A percentile compares a stretch with the other conserved stretches of the same genome.
Evolutionary conservation across 1,140 invertebrate species (phyloP).

Genomic region (Ips typographus): DNA sequence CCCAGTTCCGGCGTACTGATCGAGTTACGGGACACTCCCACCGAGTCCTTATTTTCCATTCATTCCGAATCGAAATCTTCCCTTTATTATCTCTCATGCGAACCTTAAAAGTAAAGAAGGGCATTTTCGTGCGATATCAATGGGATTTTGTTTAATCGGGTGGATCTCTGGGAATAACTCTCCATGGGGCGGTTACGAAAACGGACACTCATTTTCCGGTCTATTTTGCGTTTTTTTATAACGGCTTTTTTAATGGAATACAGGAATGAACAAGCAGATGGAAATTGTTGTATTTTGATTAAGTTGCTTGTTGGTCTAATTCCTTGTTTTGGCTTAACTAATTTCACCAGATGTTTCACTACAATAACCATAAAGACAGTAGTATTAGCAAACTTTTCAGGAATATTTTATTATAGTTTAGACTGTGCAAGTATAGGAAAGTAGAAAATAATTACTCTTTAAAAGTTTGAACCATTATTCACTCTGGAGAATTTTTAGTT

Average conservation of each 20-base stretch:
- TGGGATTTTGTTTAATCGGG: constrained; percentile 36
- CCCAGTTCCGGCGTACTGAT: constrained; percentile 47
- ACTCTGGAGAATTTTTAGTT: too few species aligned
- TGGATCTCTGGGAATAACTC: constrained; percentile 27
- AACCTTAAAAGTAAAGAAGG: constrained; percentile 24
- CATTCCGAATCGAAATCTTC: constrained; percentile 32
- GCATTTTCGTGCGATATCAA: constrained; percentile 29
- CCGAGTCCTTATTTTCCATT: constrained; percentile 32
- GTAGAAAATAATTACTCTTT: too few species aligned
- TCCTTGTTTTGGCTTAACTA: too few species aligned
- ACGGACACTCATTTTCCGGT: constrained; percentile 36
- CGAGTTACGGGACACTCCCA: constrained; percentile 43
- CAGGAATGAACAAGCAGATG: too few species aligned
- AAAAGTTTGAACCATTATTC: too few species aligned
- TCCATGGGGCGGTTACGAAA: constrained; percentile 20
- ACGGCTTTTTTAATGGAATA: not conserved
- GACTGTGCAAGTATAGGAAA: too few species aligned
- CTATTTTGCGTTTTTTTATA: constrained; percentile 14
- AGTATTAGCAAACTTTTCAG: too few species aligned
- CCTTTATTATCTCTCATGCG: constrained; percentile 32
- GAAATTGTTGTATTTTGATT: not conserved
- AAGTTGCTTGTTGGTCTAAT: too few species aligned
- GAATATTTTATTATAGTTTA: too few species aligned
- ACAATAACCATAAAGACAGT: too few species aligned
- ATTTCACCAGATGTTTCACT: too few species aligned